Conservation (phyloP, 2,888 invertebrate species). For the Carcina quercana region DNA sequence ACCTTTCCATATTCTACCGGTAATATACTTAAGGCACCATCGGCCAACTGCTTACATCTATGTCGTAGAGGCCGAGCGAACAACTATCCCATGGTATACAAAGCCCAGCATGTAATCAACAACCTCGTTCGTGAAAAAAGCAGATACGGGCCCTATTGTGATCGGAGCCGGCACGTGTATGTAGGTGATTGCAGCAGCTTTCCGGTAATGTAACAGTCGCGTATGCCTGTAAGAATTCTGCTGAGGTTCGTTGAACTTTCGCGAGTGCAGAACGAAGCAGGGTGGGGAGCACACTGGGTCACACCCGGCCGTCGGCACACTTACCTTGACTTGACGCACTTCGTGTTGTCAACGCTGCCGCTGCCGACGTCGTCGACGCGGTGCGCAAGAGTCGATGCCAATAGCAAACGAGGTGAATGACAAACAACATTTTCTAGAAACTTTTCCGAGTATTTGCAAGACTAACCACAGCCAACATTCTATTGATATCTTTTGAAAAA, state of each 20-base stretch:
- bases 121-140: no score
- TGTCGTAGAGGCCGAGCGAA: no score
- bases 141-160: no score
- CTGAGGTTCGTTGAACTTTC: constrained; percentile 69
- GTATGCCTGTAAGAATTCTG: constrained; percentile 69
- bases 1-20: no score
- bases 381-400: constrained; percentile 47
- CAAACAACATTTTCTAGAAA: constrained; percentile 37
- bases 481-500: no score
- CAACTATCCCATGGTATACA: no score
- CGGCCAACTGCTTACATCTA: no score
- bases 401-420: constrained; percentile 56
- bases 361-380: constrained; percentile 27
- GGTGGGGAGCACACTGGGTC: constrained; percentile 68
- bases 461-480: no score
- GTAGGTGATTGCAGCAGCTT: constrained; percentile 61
- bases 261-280: constrained; percentile 67
- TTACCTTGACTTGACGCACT: constrained; percentile 70
- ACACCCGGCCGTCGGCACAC: constrained; percentile 70
- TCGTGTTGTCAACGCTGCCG: constrained; percentile 30
- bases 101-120: no score
- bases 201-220: constrained; percentile 71
- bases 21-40: no score
- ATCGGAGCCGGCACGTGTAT: constrained; percentile 23
- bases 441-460: no score